phyloP scores from a whole-genome alignment of 2,888 invertebrate genomes.

The Carterocephalus palaemon region DNA sequence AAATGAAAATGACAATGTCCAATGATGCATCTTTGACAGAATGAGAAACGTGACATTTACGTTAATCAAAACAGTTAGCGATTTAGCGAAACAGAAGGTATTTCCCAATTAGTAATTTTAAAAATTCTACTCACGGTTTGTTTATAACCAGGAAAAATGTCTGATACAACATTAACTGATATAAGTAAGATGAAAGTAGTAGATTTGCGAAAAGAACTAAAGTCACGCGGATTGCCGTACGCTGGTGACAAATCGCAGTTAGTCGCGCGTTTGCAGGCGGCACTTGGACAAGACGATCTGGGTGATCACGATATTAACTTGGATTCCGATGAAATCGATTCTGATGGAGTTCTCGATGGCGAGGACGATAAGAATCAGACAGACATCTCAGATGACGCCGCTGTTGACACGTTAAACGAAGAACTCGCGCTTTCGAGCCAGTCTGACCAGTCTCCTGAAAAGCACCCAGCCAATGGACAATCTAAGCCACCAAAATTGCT shows the following conservation, averaged over 20 bases:
- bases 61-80: no score
- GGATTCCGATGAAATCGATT: constrained; percentile 75
- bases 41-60: no score
- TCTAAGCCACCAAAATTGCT: constrained; percentile 51
- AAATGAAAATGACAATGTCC: no score
- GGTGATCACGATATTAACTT: constrained; percentile 60
- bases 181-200: constrained; percentile 84
- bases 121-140: no score
- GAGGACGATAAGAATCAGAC: constrained; percentile 75
- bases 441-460: constrained; percentile 35
- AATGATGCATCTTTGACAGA: no score
- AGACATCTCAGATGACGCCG: constrained; percentile 62
- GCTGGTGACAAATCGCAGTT: constrained; percentile 91
- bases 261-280: constrained; percentile 84
- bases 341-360: constrained; percentile 73
- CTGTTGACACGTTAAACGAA: constrained; percentile 61
- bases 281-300: constrained; percentile 66
- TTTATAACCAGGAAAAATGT: constrained; percentile 35
- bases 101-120: no score
- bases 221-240: constrained; percentile 84
- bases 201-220: constrained; percentile 90
- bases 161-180: constrained; percentile 48
- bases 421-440: constrained; percentile 50
- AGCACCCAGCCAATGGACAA: constrained; percentile 39
- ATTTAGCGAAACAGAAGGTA: no score